Evolutionary conservation across 1,140 invertebrate genomes (phyloP).

Genomic region (Adelges cooleyi): DNA sequence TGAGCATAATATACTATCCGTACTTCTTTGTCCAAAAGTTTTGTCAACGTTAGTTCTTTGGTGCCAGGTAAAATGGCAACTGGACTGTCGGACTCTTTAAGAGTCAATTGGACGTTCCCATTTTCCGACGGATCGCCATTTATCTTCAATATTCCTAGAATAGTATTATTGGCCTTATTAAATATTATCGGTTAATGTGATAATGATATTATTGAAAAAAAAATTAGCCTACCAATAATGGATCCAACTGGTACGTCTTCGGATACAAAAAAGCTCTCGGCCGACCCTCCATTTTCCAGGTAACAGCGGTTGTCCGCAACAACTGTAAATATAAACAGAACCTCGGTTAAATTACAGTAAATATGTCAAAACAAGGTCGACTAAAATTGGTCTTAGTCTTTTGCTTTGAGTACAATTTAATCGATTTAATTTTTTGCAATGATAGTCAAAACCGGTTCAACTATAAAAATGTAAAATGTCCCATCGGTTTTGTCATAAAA

Average conservation of each 20-base stretch:
- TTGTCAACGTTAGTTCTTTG: slow-evolving; percentile 67
- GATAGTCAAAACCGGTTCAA: too few species aligned
- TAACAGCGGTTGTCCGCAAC: slow-evolving; percentile 66
- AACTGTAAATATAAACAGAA: slow-evolving; percentile 31
- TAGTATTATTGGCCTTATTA: not conserved
- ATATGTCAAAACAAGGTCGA: too few species aligned
- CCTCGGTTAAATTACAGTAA: too few species aligned
- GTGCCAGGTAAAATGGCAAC: slow-evolving; percentile 60
- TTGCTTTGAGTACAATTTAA: too few species aligned
- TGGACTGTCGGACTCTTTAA: slow-evolving; percentile 66
- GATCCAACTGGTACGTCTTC: slow-evolving; percentile 70
- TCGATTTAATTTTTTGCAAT: too few species aligned
- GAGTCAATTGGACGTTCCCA: slow-evolving; percentile 64
- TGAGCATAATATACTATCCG: not conserved
- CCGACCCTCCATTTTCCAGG: slow-evolving; percentile 75
- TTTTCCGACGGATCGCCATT: slow-evolving; percentile 61
- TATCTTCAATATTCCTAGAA: slow-evolving; percentile 54
- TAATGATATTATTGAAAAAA: not conserved
- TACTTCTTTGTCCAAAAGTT: slow-evolving; percentile 67
- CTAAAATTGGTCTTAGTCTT: too few species aligned
- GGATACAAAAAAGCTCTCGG: slow-evolving; percentile 78
- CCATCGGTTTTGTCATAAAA: too few species aligned
- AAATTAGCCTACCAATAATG: slow-evolving; percentile 47
- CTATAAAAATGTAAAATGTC: too few species aligned
- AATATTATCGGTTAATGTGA: not conserved